Base-by-base conservation (phyloP, 1,140 invertebrate species). In the Zaprionus nigranus region DNA sequence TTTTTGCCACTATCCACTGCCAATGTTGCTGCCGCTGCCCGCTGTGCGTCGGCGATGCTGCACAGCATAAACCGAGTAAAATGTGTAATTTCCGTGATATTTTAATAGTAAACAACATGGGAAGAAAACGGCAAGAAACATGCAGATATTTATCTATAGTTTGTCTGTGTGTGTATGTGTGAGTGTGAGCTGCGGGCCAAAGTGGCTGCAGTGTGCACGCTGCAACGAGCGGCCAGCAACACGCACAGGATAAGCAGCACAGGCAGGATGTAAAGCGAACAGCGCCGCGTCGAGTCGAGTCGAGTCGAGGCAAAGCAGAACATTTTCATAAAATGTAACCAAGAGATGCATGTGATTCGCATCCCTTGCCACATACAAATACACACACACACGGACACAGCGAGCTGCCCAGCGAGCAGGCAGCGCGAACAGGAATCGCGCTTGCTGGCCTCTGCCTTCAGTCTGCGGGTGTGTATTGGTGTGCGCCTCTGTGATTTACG, bases 21-120 rank as follows among this genome's bases (percentile, higher is more conserved):
- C 67, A 79, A 53, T 63, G 28, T 1, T 30, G 28, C 28, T 30
- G 28, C 30, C 9, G 30, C 40, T 46, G 34, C 65, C 53, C 61
- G 62, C 53, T 79, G 57, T 61, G 56, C 62, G 58, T 40, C n/a
- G 13, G 38, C 38, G 73, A 60, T 59, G 46, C 74, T 40, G 81
- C 81, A 81, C 75, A 74, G 85, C 81, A 88, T 90, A 88, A 88
- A 85, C 82, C 81, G 77, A 90, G 85, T 90, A 90, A 90, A 90
- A 90, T 90, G 85, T 90, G 85, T 90, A 90, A 90, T 90, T 90
- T 90, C 85, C 85, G 85, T 90, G 85, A 90, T 90, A 90, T 90
- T 90, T 90, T 90, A 90, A 90, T 90, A 81, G 85, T 90, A 90
- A 90, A 90, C 85, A 90, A 77, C 79, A 75, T 75, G 67, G 43